Evolutionary conservation across 2,113 vertebrate genomes (phyloP), one percentile per base, ranked within the genome.

Genomic region (Clinocottus analis): DNA sequence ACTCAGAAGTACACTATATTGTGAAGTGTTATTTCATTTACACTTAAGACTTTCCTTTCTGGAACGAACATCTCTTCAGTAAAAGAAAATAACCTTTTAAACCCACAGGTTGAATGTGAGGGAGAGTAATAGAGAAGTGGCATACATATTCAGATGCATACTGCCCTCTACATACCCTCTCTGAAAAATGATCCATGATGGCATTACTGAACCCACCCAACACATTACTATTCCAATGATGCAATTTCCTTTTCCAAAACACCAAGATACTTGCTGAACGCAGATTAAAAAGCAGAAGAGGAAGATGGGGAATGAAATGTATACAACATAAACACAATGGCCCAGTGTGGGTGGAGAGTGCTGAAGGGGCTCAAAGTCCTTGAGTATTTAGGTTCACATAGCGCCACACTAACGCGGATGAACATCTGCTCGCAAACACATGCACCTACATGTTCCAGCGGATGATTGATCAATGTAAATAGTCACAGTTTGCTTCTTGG

Each of bases 241-340:
- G 31, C 49, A 19, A 66, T 25, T 74, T 74, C 80, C 68, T 80
- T 86, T 80, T 29, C 31, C 11, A 17, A 29, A 37, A 31, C 41
- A 75, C 31, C 11, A 17, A 29, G 37, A 31, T 35, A 75, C 58
- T 16, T 2, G 33, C 69, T 84, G 16, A 55, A 60, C 0, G 12
- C 64, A 79, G 82, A 83, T 85, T 72, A 76, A 83, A 75, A 66
- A 39, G 21, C 47, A 45, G 35, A 56, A 61, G 63, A 72, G 29
- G 68, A 70, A 56, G 64, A 80, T 16, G 35, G 63, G 29, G 62
- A 80, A 31, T 62, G 27, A 64, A 58, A 83, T 63, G 72, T 67
- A 72, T 65, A 66, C 79, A 83, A 47, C 79, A 58, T 33, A 75
- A 80, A 76, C n/a, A 86, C 64, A 89, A 86, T 71, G 66, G 47